These are phyloP conservation scores for Heliconius eleuchia DNA, from an alignment of 1,140 invertebrate species.

Conservation along the genomic window DNA sequence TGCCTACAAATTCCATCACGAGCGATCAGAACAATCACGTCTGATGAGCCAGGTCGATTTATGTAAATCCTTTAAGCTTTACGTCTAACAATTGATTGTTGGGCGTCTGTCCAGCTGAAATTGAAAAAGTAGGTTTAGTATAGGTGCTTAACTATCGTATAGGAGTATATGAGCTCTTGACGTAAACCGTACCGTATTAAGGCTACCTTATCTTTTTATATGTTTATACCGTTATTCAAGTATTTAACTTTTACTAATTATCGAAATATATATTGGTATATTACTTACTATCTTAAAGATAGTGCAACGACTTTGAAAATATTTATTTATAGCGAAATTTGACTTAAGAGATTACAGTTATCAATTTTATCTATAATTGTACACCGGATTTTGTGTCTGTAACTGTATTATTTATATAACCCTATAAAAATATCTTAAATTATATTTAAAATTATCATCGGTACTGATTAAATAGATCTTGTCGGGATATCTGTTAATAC, in stretches of 20 bases:
- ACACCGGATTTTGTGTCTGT: background rate
- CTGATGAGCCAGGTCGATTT: conserved; percentile 68
- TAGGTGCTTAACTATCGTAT: background rate
- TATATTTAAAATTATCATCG: background rate
- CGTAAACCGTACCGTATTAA: background rate
- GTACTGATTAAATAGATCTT: too few species aligned
- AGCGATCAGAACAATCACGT: conserved; percentile 71
- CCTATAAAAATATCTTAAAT: background rate
- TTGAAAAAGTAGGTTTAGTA: background rate
- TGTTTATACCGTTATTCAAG: background rate
- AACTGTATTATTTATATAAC: background rate
- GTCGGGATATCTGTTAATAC: too few species aligned
- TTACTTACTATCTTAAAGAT: background rate
- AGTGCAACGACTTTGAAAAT: background rate
- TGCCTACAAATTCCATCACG: conserved; percentile 71
- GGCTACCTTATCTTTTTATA: background rate
- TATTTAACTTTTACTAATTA: background rate
- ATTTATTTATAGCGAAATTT: background rate
- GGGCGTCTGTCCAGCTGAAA: conserved; percentile 46
- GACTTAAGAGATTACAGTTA: background rate
- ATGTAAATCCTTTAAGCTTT: conserved; percentile 68
- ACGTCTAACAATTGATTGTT: conserved; percentile 63
- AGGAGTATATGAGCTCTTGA: background rate
- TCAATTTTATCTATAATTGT: background rate
- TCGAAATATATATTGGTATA: background rate